Conservation (phyloP, 2,888 invertebrate genomes). For the Bombylius major region DNA sequence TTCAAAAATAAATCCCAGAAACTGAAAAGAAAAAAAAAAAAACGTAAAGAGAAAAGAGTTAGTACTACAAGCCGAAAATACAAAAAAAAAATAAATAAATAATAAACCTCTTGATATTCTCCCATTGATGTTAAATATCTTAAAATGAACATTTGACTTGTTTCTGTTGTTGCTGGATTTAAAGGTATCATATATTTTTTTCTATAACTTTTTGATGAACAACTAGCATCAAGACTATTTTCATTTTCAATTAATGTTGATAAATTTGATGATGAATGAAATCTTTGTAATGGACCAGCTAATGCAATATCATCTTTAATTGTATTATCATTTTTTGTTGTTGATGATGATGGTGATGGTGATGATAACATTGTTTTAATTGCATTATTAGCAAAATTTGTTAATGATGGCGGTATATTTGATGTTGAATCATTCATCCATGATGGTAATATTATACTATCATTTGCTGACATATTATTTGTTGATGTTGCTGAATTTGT, state of each 20-base stretch:
- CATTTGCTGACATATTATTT: slow-evolving; percentile 16
- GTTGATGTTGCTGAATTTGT: slow-evolving; percentile 8
- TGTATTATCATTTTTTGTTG: not conserved
- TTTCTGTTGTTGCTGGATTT: slow-evolving; percentile 76
- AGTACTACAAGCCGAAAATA: too few species aligned
- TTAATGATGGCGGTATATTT: too few species aligned
- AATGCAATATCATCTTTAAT: slow-evolving; percentile 6
- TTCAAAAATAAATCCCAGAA: slow-evolving; percentile 86
- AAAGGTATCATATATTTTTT: slow-evolving; percentile 54
- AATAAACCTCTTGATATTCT: slow-evolving; percentile 85
- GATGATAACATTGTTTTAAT: too few species aligned
- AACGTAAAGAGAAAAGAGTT: slow-evolving; percentile 38
- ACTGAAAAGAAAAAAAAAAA: slow-evolving; percentile 39
- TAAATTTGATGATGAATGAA: slow-evolving; percentile 28
- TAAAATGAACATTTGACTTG: slow-evolving; percentile 84
- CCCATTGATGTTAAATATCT: slow-evolving; percentile 94
- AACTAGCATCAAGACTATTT: slow-evolving; percentile 26
- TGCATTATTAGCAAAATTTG: too few species aligned
- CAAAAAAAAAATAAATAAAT: slow-evolving; percentile 13
- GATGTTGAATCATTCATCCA: slow-evolving; percentile 21
- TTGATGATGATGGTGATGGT: not conserved
- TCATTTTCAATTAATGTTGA: slow-evolving; percentile 29
- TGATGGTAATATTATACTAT: slow-evolving; percentile 23
- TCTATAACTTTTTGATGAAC: slow-evolving; percentile 20
- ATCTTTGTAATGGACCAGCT: slow-evolving; percentile 12